These are phyloP conservation scores for Rhopalosiphum nymphaeae DNA, from an alignment of 2,888 invertebrate genomes.

Conservation along the genomic window DNA sequence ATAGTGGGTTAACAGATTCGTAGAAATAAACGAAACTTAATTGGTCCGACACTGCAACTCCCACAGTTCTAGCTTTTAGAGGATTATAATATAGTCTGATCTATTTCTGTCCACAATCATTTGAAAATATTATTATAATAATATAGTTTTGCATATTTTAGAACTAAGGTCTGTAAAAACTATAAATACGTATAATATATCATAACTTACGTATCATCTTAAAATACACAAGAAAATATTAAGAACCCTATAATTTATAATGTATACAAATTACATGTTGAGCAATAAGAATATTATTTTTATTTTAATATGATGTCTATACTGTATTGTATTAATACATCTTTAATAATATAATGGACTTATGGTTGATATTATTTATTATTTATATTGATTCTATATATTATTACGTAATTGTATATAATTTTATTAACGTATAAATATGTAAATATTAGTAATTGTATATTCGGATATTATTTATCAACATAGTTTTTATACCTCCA, in stretches of 20 bases:
- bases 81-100: slow-evolving; percentile 7
- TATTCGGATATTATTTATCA: background rate
- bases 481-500: background rate
- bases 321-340: background rate
- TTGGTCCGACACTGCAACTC: background rate
- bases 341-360: background rate
- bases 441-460: background rate
- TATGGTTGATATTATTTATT: background rate
- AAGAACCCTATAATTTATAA: background rate
- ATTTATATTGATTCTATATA: background rate
- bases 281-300: background rate
- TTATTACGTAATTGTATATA: background rate
- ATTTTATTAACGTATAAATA: background rate
- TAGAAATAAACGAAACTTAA: slow-evolving; percentile 6
- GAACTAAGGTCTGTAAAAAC: background rate
- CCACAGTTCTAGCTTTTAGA: background rate
- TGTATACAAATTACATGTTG: background rate
- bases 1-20: slow-evolving; percentile 10
- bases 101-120: background rate
- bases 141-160: background rate
- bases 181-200: background rate
- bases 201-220: background rate
- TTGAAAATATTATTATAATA: background rate
- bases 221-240: background rate
- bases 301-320: background rate